Conservation (phyloP, 1,140 invertebrate genomes). For the Nasonia giraulti region DNA sequence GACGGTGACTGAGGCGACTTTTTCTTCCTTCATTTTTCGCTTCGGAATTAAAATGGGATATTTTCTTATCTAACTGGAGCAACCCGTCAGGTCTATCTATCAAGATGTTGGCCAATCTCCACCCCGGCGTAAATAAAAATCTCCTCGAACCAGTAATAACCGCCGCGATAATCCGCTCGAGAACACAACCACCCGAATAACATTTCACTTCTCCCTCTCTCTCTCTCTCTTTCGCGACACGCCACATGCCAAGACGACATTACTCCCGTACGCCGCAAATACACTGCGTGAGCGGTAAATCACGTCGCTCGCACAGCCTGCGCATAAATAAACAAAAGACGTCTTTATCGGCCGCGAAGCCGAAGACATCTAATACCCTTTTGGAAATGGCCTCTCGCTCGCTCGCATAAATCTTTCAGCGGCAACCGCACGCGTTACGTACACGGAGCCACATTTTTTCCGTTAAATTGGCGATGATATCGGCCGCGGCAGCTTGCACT, state of each 20-base stretch:
- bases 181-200: background rate
- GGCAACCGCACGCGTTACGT: background rate
- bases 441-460: conserved; percentile 9
- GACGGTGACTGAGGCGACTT: background rate
- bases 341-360: conserved; percentile 27
- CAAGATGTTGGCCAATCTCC: too few relatives aligned
- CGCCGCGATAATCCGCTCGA: background rate
- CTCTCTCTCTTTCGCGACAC: background rate
- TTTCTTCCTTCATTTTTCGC: background rate
- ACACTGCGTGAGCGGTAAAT: conserved; percentile 2
- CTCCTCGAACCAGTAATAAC: background rate
- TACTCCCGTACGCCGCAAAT: background rate
- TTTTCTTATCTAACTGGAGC: background rate
- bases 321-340: conserved; percentile 42
- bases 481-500: background rate
- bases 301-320: background rate
- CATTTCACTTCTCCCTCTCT: background rate
- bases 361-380: conserved; percentile 40
- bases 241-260: background rate
- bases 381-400: conserved; percentile 9
- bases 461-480: conserved; percentile 43
- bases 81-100: too few relatives aligned
- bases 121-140: background rate
- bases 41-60: background rate
- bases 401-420: conserved; percentile 10